Base-by-base conservation (phyloP, 2,888 invertebrate species). In the Aspidiotus rigidus region DNA sequence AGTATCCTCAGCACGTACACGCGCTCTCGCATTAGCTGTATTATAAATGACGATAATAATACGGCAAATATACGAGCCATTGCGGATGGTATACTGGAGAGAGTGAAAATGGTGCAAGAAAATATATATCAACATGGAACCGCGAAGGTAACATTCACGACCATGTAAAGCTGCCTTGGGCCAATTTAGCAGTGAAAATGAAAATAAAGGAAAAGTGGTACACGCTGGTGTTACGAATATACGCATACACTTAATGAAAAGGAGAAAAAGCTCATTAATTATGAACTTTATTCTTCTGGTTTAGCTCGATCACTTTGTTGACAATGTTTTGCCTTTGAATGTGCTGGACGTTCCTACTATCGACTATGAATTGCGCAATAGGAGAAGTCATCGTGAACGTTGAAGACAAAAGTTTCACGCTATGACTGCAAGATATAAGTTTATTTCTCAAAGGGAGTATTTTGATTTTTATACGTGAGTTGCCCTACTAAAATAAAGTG, bases 191-290 rank as follows among this genome's bases (percentile, higher is more conserved):
- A 10, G 49, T 28, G 44, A 54, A 11, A 54, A 28, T n/a, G 64
- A 64, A 64, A 64, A 55, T 28, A 49, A 40, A 64, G 28, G 64
- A 64, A 64, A 39, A 64, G 64, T 54, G 64, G 55, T 42, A 54
- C 56, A 64, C 64, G 49, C 66, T 66, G 28, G 5, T 28, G 28
- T 28, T 28, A 28, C 28, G 5, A 28, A 28, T 28, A 28, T 5
- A 28, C 28, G 28, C 28, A 28, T 28, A 1, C 28, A 28, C 28
- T 66, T 66, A 66, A 66, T 66, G 66, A 66, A 66, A 66, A 66
- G 66, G 66, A 66, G 66, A 59, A 59, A 66, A 59, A 66, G 66
- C 66, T 66, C 66, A 66, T 66, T 66, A 66, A 66, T 66, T 66
- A 66, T 66, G 66, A 66, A 66, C 66, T 66, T 66, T 66, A 59